Percentiles rank a stretch among this genome's conserved stretches.
Evolutionary conservation across 2,888 invertebrate species (phyloP).

Genomic region (Lepidonotus clava): DNA sequence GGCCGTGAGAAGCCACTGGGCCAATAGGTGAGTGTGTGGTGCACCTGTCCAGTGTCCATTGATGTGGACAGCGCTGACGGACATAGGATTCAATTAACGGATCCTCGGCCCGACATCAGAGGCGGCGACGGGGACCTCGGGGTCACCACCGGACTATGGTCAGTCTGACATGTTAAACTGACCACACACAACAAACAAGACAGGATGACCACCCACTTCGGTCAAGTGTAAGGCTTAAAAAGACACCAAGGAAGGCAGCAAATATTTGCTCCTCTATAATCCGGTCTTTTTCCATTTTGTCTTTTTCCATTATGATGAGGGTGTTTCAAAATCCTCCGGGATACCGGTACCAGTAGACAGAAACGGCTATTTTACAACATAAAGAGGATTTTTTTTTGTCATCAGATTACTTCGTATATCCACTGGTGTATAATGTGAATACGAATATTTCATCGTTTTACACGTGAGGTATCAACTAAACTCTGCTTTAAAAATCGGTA

Average conservation of each 20-base stretch:
- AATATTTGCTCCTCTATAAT: background rate
- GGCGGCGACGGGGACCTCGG: background rate
- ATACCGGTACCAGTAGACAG: too few species aligned
- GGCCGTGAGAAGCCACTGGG: background rate
- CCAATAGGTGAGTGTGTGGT: background rate
- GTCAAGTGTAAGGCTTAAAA: background rate
- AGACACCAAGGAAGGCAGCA: background rate
- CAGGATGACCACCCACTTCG: conserved; percentile 4
- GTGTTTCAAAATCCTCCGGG: too few species aligned
- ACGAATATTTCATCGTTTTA: too few species aligned
- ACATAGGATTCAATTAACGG: conserved; percentile 43
- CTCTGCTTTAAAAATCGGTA: too few species aligned
- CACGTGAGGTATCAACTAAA: too few species aligned
- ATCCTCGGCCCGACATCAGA: conserved; percentile 12
- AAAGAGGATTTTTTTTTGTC: too few species aligned
- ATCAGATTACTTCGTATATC: too few species aligned
- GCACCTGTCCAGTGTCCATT: background rate
- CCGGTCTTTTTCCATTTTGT: too few species aligned
- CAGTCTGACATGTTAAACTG: conserved; percentile 6
- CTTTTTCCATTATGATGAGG: too few species aligned
- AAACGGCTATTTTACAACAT: too few species aligned
- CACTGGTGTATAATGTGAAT: too few species aligned
- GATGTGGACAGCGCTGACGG: background rate
- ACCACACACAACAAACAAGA: conserved; percentile 6
- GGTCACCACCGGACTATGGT: background rate